Base-by-base conservation (phyloP, 2,797 vertebrate species). In the Sternarchorhynchus goeldii region DNA sequence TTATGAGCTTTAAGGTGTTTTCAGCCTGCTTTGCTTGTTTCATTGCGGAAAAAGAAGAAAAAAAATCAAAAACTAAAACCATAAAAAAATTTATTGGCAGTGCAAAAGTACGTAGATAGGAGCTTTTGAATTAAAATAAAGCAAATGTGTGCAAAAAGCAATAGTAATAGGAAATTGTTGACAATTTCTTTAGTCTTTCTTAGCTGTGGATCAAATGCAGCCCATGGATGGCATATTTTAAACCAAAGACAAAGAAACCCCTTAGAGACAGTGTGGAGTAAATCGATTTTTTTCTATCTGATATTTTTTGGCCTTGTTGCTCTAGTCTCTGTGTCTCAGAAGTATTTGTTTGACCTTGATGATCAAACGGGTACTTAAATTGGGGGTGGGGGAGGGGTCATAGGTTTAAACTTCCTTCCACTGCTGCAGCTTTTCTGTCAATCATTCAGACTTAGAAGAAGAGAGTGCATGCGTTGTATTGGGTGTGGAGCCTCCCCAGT, bases 101-200 rank as follows among this genome's bases (percentile, higher is more conserved):
- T 81, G 84, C 82, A 86, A 87, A 85, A 83, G 76, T 85, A 84
- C 65, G 92, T 94, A 94, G 92, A 91, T 94, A 93, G 93, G 90
- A 92, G 92, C 93, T 94, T 95, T 93, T 91, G 93, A 92, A 94
- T 90, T 93, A 95, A 83, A 90, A 83, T 85, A 83, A 83, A 84
- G 81, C 76, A 83, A 90, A 89, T 90, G 90, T 91, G 92, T 91
- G 90, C 91, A 94, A 85, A 87, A 96, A 97, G 96, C 96, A 98
- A 98, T 98, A 97, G 96, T 95, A 96, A 95, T 95, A 95, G 95
- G 94, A 96, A 96, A 96, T 95, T 95, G 96, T 96, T 95, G 95
- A 96, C 95, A 96, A 96, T 96, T 97, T 96, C 95, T 95, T 94
- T 95, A 94, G 94, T 96, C 93, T 96, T 97, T 97, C 94, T 93